phyloP scores from a whole-genome alignment of 92 coral and sea anemone genomes.

The Ricordea florida region DNA sequence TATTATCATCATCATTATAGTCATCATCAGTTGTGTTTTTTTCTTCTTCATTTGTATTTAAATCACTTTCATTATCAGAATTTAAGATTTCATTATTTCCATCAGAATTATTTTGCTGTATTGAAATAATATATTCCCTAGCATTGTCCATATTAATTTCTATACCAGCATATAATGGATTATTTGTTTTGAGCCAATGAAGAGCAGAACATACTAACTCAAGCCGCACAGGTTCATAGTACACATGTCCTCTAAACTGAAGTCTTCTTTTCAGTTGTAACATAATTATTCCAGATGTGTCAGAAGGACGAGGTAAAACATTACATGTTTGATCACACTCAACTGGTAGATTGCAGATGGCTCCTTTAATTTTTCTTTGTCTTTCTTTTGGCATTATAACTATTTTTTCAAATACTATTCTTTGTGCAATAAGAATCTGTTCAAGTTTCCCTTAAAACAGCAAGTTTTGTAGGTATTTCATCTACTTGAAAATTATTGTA shows the following conservation, averaged over 20 bases:
- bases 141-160: conserved; percentile 10
- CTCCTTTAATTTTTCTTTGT: conserved; percentile 46
- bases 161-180: conserved; percentile 27
- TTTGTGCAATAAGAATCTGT: conserved; percentile 40
- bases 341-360: conserved; percentile 51
- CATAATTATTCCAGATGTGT: conserved; percentile 45
- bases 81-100: too few relatives aligned
- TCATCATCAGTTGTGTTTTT: too few relatives aligned
- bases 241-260: conserved; percentile 62
- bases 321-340: conserved; percentile 50
- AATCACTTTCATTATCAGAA: background rate
- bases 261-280: conserved; percentile 25
- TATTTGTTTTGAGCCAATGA: conserved; percentile 34
- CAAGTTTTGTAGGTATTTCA: conserved; percentile 40
- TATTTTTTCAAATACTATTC: conserved; percentile 47
- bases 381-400: conserved; percentile 45
- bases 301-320: conserved; percentile 44
- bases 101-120: too few relatives aligned
- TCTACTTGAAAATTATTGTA: conserved; percentile 30
- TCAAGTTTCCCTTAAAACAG: conserved; percentile 21
- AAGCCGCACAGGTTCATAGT: conserved; percentile 47
- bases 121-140: too few relatives aligned
- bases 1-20: too few relatives aligned
- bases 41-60: too few relatives aligned
- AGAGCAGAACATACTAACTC: conserved; percentile 16